phyloP scores from a whole-genome alignment of 1,140 invertebrate genomes.

The Hycleus cichorii region DNA sequence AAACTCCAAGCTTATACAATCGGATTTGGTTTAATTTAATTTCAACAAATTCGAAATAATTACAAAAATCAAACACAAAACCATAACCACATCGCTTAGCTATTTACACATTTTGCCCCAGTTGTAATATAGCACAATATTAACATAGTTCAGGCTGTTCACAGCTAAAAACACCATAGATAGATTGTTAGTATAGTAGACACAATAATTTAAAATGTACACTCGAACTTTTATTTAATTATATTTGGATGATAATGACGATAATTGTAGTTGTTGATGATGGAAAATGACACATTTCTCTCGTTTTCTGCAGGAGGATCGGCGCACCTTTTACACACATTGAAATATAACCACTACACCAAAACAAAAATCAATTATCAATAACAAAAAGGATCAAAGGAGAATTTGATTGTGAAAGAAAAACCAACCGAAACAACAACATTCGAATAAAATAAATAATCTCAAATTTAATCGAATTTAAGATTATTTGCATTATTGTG shows the following conservation, averaged over 20 bases:
- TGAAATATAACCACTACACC: conserved; percentile 16
- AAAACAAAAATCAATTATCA: conserved; percentile 2
- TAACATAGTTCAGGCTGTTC: conserved; percentile 22
- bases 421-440: too few species aligned
- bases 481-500: too few species aligned
- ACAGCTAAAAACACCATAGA: conserved; percentile 28
- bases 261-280: conserved; percentile 25
- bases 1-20: neutral
- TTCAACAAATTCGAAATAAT: conserved; percentile 2
- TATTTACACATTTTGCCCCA: conserved; percentile 27
- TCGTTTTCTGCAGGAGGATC: conserved; percentile 33
- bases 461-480: too few species aligned
- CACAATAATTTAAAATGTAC: conserved; percentile 26
- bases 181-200: conserved; percentile 23
- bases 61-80: conserved; percentile 27
- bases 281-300: conserved; percentile 30
- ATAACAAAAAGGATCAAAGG: neutral
- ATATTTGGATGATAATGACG: too few species aligned
- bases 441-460: too few species aligned
- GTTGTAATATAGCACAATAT: conserved; percentile 29
- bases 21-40: neutral
- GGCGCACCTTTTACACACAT: conserved; percentile 37
- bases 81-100: conserved; percentile 28
- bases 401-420: too few species aligned
- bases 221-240: conserved; percentile 7